phyloP scores from a whole-genome alignment of 2,797 vertebrate species.

The Sebastes umbrosus region DNA sequence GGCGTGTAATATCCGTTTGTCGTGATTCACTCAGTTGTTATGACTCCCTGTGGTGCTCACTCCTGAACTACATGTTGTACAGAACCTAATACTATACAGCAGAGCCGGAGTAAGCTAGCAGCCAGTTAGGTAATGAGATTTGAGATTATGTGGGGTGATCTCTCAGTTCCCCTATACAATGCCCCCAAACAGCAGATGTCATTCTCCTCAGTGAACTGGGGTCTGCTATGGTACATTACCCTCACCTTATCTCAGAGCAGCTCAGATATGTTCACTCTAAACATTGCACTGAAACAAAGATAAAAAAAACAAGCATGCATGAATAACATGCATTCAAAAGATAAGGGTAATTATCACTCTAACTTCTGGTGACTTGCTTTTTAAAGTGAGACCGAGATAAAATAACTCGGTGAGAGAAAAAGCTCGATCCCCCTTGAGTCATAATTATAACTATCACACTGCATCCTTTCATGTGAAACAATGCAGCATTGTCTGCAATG shows the following conservation, averaged over 20 bases:
- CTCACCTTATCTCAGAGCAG: conserved; percentile 58
- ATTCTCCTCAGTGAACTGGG: conserved; percentile 36
- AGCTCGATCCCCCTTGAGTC: conserved; percentile 46
- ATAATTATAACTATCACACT: conserved; percentile 73
- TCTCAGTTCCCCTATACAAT: conserved; percentile 17
- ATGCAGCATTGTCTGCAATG: conserved; percentile 73
- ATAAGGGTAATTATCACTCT: conserved; percentile 36
- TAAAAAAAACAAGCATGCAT: conserved; percentile 24
- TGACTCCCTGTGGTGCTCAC: background rate
- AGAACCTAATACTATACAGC: background rate
- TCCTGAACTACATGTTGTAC: background rate
- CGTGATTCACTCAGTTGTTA: conserved; percentile 22
- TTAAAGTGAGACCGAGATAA: conserved; percentile 43
- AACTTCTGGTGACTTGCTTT: background rate
- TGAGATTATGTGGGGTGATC: conserved; percentile 39
- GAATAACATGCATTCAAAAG: background rate
- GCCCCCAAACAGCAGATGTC: conserved; percentile 32
- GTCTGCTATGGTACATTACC: conserved; percentile 61
- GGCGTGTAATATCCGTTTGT: conserved; percentile 30
- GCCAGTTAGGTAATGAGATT: conserved; percentile 28
- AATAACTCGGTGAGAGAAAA: conserved; percentile 39
- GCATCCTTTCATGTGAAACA: conserved; percentile 77
- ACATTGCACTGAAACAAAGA: conserved; percentile 43
- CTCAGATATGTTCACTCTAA: conserved; percentile 48
- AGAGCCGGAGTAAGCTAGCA: conserved; percentile 1